Base-by-base conservation (phyloP, 2,888 invertebrate genomes). In the Norana najaformis region DNA sequence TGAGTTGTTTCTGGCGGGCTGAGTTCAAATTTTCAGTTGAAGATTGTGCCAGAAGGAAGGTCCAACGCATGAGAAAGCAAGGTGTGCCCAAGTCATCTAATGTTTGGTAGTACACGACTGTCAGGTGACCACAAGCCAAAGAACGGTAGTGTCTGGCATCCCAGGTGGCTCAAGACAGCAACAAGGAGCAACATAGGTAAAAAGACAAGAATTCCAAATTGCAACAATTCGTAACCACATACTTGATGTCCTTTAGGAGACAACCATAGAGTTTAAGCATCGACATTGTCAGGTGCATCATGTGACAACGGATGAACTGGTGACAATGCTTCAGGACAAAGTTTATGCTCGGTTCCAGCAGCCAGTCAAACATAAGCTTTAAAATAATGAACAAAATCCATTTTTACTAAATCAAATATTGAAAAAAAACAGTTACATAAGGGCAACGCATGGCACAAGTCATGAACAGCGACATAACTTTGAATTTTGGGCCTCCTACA, bases 281-380 rank as follows among this genome's bases (percentile, higher is more conserved):
- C 90, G 93, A 93, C 91, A 93, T 93, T 0, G 94, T 94, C 89
- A 94, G 92, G 88, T 95, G 95, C 93, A 95, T 93, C 2, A 93
- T 93, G 88, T 94, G 94, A 90, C 94, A 94, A 47, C 92, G 91
- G 36, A 94, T 92, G 35, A 94, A 93, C 90, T 93, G 93, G 20
- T 93, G 93, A 92, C 94, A 95, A 91, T 93, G 93, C 91, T 93
- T 94, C 90, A 92, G 92, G 69, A 94, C 94, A 92, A 93, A 94
- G 91, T 92, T 93, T 83, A 95, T 92, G 91, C 93, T 93, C 30
- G 94, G 94, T 5, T 94, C 94, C 89, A 95, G 90, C 53, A 95
- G 92, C 95, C 95, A 95, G 16, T 94, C 93, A 93, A 95, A 95
- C 90, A 95, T 90, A 93, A 94, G 91, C 94, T 94, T 92, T 83